Percentiles rank a stretch among this genome's conserved stretches.
phyloP scores from a whole-genome alignment of 2,113 vertebrate species.

The Coreoperca whiteheadi region DNA sequence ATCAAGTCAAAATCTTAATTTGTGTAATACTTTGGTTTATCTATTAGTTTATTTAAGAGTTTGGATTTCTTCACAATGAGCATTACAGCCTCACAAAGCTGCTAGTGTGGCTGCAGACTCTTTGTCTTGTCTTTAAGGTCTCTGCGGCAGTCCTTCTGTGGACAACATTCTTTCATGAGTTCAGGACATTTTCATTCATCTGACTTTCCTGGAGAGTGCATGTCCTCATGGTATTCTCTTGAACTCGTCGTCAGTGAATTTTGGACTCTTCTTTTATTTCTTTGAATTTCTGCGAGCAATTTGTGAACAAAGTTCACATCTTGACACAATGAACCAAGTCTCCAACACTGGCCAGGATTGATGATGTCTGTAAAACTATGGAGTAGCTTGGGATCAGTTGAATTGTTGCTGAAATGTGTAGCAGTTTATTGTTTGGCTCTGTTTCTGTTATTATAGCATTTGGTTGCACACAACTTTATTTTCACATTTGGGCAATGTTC shows the following conservation, averaged over 20 bases:
- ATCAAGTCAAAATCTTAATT: neutral
- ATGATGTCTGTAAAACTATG: neutral
- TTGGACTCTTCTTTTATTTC: neutral
- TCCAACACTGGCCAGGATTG: neutral
- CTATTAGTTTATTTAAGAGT: neutral
- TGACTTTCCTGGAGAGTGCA: constrained; percentile 2
- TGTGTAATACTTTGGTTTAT: neutral
- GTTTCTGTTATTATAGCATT: neutral
- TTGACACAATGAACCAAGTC: neutral
- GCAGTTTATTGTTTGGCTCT: constrained; percentile 1
- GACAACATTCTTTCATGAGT: constrained; percentile 6
- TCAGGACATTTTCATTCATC: constrained; percentile 12
- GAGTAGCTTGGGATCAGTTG: neutral
- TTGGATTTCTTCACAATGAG: constrained; percentile 1
- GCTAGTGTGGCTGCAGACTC: neutral
- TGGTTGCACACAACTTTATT: constrained; percentile 3
- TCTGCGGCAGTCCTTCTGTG: neutral
- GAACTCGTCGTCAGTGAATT: constrained; percentile 1
- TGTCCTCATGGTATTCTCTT: constrained; percentile 16
- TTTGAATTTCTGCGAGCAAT: neutral
- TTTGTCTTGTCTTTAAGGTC: neutral
- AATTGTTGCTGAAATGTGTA: constrained; percentile 3
- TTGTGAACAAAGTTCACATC: neutral
- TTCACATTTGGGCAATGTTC: neutral
- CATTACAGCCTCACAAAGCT: neutral